Conservation (phyloP, 2,797 vertebrate species). For the Enteromius thamalakanensis region DNA sequence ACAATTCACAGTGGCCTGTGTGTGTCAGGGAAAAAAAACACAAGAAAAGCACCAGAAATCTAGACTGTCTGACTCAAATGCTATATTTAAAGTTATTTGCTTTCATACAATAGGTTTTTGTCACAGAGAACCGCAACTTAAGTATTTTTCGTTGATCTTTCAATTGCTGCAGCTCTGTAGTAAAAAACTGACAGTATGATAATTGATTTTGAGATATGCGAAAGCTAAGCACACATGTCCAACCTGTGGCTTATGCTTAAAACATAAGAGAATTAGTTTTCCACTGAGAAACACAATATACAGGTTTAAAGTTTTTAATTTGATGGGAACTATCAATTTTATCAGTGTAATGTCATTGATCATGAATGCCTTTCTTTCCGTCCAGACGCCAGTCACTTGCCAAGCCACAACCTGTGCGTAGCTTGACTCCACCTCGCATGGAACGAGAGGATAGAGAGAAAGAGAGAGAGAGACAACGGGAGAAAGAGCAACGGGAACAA, state of each 20-base stretch:
- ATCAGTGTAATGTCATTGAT: background rate
- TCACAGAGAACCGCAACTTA: background rate
- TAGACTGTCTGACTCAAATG: background rate
- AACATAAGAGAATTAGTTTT: background rate
- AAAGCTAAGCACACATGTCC: background rate
- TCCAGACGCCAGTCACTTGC: constrained; percentile 84
- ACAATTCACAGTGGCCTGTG: background rate
- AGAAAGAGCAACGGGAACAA: constrained; percentile 52
- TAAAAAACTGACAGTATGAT: background rate
- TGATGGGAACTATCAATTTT: background rate
- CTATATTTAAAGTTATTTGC: background rate
- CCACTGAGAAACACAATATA: background rate
- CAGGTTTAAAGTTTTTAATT: background rate
- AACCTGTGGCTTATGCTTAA: background rate
- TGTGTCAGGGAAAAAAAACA: background rate
- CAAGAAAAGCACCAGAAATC: background rate
- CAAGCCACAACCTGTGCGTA: constrained; percentile 75
- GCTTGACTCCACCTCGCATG: constrained; percentile 69
- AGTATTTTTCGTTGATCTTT: background rate
- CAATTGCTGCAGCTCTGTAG: background rate
- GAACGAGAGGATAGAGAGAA: constrained; percentile 65
- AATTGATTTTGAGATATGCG: background rate
- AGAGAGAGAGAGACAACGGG: constrained; percentile 45
- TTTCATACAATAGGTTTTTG: background rate
- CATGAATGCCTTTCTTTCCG: constrained; percentile 29